Evolutionary conservation across 2,113 vertebrate genomes (phyloP).

Genomic region (Tricholaema leucomelas): DNA sequence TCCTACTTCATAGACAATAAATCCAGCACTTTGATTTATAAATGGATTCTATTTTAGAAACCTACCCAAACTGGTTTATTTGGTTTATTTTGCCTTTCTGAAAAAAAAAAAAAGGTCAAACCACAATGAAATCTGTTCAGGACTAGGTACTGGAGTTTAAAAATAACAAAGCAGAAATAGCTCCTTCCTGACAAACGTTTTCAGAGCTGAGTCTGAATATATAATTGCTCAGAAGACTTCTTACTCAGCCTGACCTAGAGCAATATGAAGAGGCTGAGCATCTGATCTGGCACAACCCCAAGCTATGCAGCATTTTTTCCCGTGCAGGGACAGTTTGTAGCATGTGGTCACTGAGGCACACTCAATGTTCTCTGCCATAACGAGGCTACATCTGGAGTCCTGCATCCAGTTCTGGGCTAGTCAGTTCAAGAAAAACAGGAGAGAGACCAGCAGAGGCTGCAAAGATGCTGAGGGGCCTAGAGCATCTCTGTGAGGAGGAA

Average conservation of each 20-base stretch:
- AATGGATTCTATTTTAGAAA: conserved; percentile 47
- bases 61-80: conserved; percentile 61
- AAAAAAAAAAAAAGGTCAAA: background rate
- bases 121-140: conserved; percentile 56
- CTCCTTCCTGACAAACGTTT: conserved; percentile 24
- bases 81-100: conserved; percentile 63
- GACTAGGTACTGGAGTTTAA: conserved; percentile 15
- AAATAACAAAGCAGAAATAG: conserved; percentile 48
- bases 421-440: too few species aligned
- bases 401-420: too few species aligned
- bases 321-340: background rate
- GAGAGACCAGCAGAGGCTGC: too few species aligned
- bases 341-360: background rate
- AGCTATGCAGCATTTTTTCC: background rate
- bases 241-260: background rate
- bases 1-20: conserved; percentile 31
- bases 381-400: too few species aligned
- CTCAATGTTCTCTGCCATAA: background rate
- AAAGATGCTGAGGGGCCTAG: too few species aligned
- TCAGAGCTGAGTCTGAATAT: background rate
- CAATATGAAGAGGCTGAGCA: background rate
- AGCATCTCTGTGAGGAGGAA: too few species aligned
- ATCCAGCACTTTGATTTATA: conserved; percentile 35
- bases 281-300: background rate
- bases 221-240: background rate